These are phyloP conservation scores for Nebria brevicollis DNA, from an alignment of 2,888 invertebrate species.

Conservation along the genomic window DNA sequence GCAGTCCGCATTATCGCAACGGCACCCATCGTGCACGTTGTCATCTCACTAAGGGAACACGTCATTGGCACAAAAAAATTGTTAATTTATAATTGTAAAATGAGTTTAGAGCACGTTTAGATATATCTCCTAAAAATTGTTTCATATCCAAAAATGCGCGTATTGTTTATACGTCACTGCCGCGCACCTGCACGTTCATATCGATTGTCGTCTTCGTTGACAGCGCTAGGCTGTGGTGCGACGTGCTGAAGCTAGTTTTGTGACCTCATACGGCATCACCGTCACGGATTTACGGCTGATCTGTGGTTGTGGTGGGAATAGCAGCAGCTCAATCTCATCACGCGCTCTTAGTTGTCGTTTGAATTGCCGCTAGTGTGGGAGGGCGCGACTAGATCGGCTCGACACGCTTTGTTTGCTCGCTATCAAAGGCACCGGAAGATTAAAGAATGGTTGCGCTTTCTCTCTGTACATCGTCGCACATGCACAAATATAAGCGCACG, in stretches of 20 bases:
- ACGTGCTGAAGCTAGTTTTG: neutral
- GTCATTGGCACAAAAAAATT: slow-evolving; percentile 25
- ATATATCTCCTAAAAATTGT: neutral
- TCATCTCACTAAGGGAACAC: slow-evolving; percentile 18
- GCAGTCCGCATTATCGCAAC: slow-evolving; percentile 6
- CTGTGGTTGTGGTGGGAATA: slow-evolving; percentile 22
- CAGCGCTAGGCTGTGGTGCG: neutral
- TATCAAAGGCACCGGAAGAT: slow-evolving; percentile 63
- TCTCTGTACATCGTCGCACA: neutral
- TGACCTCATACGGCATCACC: slow-evolving; percentile 7
- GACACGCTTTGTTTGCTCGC: slow-evolving; percentile 38
- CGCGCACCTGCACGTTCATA: slow-evolving; percentile 12
- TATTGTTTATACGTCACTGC: neutral
- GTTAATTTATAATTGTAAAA: slow-evolving; percentile 1
- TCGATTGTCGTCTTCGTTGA: slow-evolving; percentile 11
- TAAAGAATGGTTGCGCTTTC: slow-evolving; percentile 52
- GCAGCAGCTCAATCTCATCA: neutral
- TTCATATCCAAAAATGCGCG: neutral
- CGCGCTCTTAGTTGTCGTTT: neutral
- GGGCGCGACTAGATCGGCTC: slow-evolving; percentile 2
- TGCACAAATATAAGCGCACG: slow-evolving; percentile 10
- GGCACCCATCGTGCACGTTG: neutral
- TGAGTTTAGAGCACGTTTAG: neutral
- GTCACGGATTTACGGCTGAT: slow-evolving; percentile 21
- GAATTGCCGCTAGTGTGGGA: neutral